A percentile compares a stretch with the other conserved stretches of the same genome.
These are phyloP conservation scores for Steatocranus sp. DNA, from an alignment of 2,797 vertebrate genomes.

Conservation along the genomic window DNA sequence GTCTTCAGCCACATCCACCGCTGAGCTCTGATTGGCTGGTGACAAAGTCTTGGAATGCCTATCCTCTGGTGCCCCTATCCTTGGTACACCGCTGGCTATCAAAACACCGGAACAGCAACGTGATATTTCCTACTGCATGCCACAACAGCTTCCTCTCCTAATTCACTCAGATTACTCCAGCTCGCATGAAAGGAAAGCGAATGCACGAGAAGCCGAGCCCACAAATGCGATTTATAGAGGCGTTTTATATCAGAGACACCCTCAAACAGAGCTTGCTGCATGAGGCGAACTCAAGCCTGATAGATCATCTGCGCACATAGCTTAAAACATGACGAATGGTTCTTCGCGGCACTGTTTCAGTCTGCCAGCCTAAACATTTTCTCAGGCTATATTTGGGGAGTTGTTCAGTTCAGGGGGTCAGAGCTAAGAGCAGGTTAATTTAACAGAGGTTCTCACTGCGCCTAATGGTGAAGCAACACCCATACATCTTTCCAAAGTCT, in stretches of 20 bases:
- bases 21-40: constrained; percentile 31
- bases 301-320: constrained; percentile 14
- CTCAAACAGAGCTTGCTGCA: constrained; percentile 25
- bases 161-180: constrained; percentile 2
- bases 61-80: constrained; percentile 17
- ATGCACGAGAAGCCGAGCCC: neutral
- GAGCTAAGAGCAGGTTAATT: constrained; percentile 32
- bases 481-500: constrained; percentile 25
- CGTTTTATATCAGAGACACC: neutral
- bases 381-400: constrained; percentile 47
- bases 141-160: constrained; percentile 6
- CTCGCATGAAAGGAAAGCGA: constrained; percentile 14
- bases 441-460: constrained; percentile 19
- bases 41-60: constrained; percentile 18
- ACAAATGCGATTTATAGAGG: neutral
- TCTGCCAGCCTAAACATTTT: constrained; percentile 72
- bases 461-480: constrained; percentile 47
- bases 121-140: constrained; percentile 30
- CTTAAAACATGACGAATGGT: constrained; percentile 61
- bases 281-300: constrained; percentile 26
- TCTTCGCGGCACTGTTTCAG: constrained; percentile 27
- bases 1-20: constrained; percentile 28
- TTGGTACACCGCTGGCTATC: constrained; percentile 18
- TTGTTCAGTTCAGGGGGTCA: constrained; percentile 10
- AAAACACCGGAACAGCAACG: constrained; percentile 5